Evolutionary conservation across 1,140 invertebrate species (phyloP), one percentile per base, ranked within the genome.

Genomic region (Hyles euphorbiae): DNA sequence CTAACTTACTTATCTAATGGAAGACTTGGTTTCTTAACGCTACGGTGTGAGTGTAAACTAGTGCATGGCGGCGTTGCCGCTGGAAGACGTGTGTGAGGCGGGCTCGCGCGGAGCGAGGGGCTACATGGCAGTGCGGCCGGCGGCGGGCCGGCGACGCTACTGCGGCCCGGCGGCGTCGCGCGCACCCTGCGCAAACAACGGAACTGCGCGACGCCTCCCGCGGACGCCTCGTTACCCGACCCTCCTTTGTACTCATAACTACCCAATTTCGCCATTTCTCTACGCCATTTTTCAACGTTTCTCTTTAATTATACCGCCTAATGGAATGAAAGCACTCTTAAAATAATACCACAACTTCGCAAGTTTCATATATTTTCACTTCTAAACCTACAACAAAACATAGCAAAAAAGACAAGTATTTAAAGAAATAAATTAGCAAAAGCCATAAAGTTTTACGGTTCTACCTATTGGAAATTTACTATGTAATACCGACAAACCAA

Each of bases 21-120:
- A 87, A 87, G 83, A 87, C 83, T 87, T 83, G 73, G 72, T 84
- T 87, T 66, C 83, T 83, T 83, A 82, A 71, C 51, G 60, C 74
- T 83, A 78, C 22, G 22, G 22, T 22, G 22, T 22, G 22, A 62
- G 60, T n/a, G 52, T 75, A 69, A 59, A 55, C 72, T 83, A 83
- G 68, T 56, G 36, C 63, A 71, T 65, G 69, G 73, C 78, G 78
- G 77, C 58, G 58, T 6, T 36, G 60, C 79, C 78, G 72, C 72
- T 82, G 83, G 83, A 88, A 86, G 85, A 86, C 85, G 72, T 60
- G 58, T 53, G 53, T 62, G 58, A 59, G 52, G 61, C 56, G 55
- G 55, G 36, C 36, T 8, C 22, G 22, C 22, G 22, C 36, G 70
- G 71, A 62, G 71, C 70, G 65, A 67, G 62, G 65, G 67, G 70